These are phyloP conservation scores for Coluber constrictor DNA, from an alignment of 2,797 vertebrate species.

Conservation along the genomic window DNA sequence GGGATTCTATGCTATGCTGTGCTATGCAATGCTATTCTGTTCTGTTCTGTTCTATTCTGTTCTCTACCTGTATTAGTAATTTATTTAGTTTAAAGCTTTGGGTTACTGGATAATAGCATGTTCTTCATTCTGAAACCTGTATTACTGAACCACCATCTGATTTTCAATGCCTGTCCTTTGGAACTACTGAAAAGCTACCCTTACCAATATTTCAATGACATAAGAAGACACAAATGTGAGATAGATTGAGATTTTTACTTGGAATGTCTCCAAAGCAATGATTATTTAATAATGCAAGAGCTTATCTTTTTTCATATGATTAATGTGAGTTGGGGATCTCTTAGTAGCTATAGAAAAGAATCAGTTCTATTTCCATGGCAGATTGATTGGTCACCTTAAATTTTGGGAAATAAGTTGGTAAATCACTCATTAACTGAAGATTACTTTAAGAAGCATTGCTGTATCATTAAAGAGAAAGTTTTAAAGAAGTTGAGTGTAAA, in stretches of 20 bases:
- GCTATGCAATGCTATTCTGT: too few species aligned
- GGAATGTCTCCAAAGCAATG: background rate
- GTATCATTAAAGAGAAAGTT: background rate
- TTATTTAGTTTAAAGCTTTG: background rate
- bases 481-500: background rate
- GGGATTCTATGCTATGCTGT: background rate
- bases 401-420: background rate
- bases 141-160: background rate
- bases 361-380: background rate
- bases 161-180: background rate
- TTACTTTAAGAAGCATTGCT: background rate
- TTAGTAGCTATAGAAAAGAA: background rate
- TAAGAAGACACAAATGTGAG: background rate
- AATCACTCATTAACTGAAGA: background rate
- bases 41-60: too few species aligned
- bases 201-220: background rate
- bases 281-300: slow-evolving; percentile 1
- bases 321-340: background rate
- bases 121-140: background rate
- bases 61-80: background rate
- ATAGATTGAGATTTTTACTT: background rate
- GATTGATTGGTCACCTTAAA: background rate
- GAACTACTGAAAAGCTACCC: background rate
- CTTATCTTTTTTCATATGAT: background rate
- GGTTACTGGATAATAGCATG: background rate